phyloP scores from a whole-genome alignment of 2,113 vertebrate species.

The Copsychus sechellarum region DNA sequence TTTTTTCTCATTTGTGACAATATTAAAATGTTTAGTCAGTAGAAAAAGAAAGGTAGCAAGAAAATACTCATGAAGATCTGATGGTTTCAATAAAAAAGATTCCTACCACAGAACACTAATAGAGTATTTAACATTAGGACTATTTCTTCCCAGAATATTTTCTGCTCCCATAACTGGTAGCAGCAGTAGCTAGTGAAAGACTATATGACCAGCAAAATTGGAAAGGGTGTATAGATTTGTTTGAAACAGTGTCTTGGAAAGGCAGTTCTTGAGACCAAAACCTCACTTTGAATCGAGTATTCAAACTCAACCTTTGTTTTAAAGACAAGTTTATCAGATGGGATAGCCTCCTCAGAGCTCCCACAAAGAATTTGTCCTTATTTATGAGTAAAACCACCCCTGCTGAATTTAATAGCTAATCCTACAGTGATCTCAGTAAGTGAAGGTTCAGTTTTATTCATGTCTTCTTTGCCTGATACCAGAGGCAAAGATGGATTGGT shows the following conservation, averaged over 20 bases:
- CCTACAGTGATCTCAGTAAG: neutral
- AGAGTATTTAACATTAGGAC: constrained; percentile 19
- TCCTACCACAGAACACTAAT: neutral
- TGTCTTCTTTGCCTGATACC: neutral
- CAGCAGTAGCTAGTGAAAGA: constrained; percentile 9
- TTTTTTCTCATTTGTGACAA: constrained; percentile 43
- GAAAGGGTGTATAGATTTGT: neutral
- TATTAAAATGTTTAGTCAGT: constrained; percentile 28
- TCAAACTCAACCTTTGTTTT: neutral
- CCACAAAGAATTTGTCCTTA: neutral
- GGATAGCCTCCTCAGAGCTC: neutral
- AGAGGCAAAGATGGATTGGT: neutral
- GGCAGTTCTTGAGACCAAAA: neutral
- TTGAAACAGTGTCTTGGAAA: neutral
- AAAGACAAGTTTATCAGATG: neutral
- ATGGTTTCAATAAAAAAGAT: constrained; percentile 17
- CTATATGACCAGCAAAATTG: neutral
- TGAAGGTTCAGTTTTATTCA: neutral
- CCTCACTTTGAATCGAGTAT: neutral
- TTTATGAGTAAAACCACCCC: neutral
- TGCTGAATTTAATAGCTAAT: neutral
- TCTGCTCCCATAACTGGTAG: neutral
- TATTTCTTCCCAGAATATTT: constrained; percentile 23
- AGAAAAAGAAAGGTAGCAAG: constrained; percentile 26
- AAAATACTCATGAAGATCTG: constrained; percentile 36